phyloP scores from a whole-genome alignment of 2,113 vertebrate species.

The Mesoclemmys tuberculata region DNA sequence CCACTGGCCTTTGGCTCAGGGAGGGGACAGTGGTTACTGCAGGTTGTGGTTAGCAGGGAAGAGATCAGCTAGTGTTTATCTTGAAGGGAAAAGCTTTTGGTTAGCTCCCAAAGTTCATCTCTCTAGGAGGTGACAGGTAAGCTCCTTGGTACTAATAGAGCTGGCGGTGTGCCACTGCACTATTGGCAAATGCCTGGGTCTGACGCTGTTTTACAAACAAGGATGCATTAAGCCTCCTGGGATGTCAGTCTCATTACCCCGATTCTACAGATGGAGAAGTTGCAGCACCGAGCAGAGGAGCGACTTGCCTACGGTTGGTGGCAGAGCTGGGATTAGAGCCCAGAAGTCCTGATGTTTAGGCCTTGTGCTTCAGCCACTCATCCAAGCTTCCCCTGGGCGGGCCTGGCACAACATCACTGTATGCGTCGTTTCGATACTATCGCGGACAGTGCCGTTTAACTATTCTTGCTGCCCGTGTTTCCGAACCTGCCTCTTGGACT shows the following conservation, averaged over 20 bases:
- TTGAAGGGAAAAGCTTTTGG: not conserved
- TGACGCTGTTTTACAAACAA: not conserved
- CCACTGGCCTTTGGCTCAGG: accelerated
- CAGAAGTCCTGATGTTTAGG: accelerated
- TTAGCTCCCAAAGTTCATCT: not conserved
- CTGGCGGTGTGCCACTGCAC: not conserved
- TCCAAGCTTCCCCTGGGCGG: not conserved
- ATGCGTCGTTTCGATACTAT: not conserved
- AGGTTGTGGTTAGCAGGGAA: accelerated
- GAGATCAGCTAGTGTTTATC: not conserved
- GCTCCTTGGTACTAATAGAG: not conserved
- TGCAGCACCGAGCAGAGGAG: not conserved
- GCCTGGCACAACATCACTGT: not conserved
- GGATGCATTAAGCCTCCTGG: not conserved
- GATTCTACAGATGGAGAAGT: not conserved
- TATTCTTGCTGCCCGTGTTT: not conserved
- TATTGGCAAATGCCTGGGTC: not conserved
- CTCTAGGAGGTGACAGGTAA: not conserved
- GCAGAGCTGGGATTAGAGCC: not conserved
- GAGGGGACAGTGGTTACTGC: not conserved
- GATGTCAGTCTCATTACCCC: not conserved
- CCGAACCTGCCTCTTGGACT: not conserved
- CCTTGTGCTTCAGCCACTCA: not conserved
- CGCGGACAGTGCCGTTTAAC: not conserved
- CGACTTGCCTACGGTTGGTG: accelerated